Percentiles rank a stretch among this genome's conserved stretches.
These are phyloP conservation scores for Ondatra zibethicus DNA, from an alignment of 2,113 vertebrate genomes.

Conservation along the genomic window DNA sequence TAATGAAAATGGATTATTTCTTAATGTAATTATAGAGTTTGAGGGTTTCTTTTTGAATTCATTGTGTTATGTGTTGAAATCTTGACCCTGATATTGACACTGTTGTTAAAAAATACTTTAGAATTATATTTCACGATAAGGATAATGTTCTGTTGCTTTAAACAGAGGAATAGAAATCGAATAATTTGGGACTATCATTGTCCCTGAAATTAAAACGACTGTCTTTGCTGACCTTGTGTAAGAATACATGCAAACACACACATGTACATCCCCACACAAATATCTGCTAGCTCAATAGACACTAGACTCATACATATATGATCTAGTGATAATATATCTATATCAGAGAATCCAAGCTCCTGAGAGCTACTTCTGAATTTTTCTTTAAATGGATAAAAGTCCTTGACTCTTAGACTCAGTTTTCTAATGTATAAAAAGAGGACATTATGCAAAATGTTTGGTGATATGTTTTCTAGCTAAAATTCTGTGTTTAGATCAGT, in stretches of 20 bases:
- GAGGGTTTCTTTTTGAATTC: slow-evolving; percentile 52
- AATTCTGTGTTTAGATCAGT: slow-evolving; percentile 59
- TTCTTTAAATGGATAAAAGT: slow-evolving; percentile 39
- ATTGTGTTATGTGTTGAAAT: slow-evolving; percentile 52
- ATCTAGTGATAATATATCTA: not conserved
- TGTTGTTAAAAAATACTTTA: slow-evolving; percentile 53
- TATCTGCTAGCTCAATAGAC: not conserved
- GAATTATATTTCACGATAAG: slow-evolving; percentile 29
- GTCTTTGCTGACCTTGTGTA: not conserved
- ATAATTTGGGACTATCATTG: slow-evolving; percentile 37
- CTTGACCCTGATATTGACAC: slow-evolving; percentile 50
- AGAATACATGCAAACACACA: not conserved
- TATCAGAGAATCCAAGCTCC: not conserved
- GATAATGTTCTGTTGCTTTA: slow-evolving; percentile 33
- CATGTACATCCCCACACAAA: not conserved
- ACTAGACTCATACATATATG: not conserved
- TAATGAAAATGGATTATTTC: slow-evolving; percentile 47
- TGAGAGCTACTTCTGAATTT: slow-evolving; percentile 22
- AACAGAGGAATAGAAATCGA: slow-evolving; percentile 9
- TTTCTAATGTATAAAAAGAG: slow-evolving; percentile 52
- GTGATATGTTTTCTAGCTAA: slow-evolving; percentile 39
- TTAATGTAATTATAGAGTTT: slow-evolving; percentile 56
- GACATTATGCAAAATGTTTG: slow-evolving; percentile 29
- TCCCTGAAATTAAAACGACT: slow-evolving; percentile 16
- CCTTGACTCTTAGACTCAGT: not conserved